Evolutionary conservation across 2,113 vertebrate species (phyloP).

Genomic region (Tragulus kanchil): DNA sequence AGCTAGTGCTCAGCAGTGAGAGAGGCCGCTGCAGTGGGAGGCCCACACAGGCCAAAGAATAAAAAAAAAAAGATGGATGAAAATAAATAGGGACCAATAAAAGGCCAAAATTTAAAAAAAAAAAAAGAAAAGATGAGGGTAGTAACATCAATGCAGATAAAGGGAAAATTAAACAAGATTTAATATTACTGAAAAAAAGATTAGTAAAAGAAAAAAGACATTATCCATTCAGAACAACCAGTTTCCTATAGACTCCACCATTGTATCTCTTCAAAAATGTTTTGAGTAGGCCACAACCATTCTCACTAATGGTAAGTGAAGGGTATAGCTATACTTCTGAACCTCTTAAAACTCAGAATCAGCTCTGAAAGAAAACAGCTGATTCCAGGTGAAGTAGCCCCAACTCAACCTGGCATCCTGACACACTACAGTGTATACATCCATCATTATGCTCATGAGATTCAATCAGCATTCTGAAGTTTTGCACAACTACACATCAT

Average conservation of each 20-base stretch:
- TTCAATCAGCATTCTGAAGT: not conserved
- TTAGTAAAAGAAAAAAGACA: not conserved
- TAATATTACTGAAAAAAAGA: not conserved
- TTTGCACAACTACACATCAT: not conserved
- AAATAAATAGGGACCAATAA: too few relatives aligned
- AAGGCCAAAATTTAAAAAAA: not conserved
- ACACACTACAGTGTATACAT: not conserved
- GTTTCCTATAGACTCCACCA: not conserved
- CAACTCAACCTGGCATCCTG: not conserved
- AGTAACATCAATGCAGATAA: not conserved
- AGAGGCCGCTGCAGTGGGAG: too few relatives aligned
- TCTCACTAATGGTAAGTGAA: not conserved
- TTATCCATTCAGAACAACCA: not conserved
- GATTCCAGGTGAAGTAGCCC: conserved; percentile 8
- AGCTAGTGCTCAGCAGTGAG: too few relatives aligned
- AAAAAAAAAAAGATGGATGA: too few relatives aligned
- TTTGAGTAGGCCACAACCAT: not conserved
- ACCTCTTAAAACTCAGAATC: not conserved
- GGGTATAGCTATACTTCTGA: not conserved
- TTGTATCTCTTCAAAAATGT: not conserved
- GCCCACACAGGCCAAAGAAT: too few relatives aligned
- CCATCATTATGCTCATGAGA: not conserved
- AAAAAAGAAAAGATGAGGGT: not conserved
- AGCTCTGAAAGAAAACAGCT: not conserved
- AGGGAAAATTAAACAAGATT: not conserved